Evolutionary conservation across 64 coral and sea anemone species (phyloP).

Genomic region (Dendrophyllia cribrosa): DNA sequence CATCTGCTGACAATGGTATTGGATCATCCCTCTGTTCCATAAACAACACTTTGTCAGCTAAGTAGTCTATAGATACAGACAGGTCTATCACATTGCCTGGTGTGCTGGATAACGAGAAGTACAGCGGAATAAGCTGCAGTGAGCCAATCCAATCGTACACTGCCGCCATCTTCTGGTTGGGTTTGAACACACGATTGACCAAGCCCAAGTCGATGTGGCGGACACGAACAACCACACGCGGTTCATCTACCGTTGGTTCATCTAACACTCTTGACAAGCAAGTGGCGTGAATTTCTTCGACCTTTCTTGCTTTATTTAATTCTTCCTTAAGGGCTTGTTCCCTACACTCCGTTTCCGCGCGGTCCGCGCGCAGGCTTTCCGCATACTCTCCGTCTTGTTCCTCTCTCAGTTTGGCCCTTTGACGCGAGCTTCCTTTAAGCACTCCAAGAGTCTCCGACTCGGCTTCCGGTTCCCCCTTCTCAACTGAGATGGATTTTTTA

Average conservation of each 20-base stretch:
- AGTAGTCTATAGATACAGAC: not conserved
- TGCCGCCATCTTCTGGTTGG: conserved; percentile 9
- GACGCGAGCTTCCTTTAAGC: conserved; percentile 9
- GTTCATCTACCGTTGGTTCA: conserved; percentile 11
- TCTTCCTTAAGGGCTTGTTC: conserved; percentile 16
- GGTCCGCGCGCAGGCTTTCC: not conserved
- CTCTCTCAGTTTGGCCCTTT: conserved; percentile 8
- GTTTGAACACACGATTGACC: conserved; percentile 30
- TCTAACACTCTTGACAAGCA: conserved; percentile 23
- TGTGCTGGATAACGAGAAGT: conserved; percentile 8
- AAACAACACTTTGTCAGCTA: not conserved
- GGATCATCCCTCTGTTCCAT: conserved; percentile 14
- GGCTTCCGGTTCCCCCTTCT: not conserved
- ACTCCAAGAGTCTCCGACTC: not conserved
- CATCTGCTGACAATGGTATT: conserved; percentile 2
- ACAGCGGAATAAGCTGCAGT: conserved; percentile 4
- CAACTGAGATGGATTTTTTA: too few relatives aligned
- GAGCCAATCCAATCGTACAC: conserved; percentile 68
- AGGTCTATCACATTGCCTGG: conserved; percentile 17
- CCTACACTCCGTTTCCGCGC: not conserved
- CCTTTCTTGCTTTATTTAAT: not conserved
- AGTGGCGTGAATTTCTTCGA: conserved; percentile 31
- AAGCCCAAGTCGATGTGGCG: conserved; percentile 38
- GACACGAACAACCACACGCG: conserved; percentile 39
- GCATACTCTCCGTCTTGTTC: not conserved